These are phyloP conservation scores for Astyanax mexicanus DNA, from an alignment of 2,797 vertebrate genomes.

Conservation along the genomic window DNA sequence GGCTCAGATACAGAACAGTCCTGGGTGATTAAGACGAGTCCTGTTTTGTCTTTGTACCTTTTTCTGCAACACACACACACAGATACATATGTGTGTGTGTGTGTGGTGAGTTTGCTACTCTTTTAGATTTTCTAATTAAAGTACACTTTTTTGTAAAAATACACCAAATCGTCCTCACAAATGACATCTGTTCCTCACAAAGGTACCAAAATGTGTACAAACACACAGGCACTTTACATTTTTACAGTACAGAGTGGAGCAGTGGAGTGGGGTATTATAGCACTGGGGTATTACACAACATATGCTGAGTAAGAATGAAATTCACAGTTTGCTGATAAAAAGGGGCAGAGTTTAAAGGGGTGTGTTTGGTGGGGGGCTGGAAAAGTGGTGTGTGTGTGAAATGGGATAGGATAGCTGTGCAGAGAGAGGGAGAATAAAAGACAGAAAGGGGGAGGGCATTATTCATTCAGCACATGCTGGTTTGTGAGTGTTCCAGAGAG, in stretches of 20 bases:
- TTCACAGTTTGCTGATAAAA: conserved; percentile 16
- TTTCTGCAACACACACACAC: not conserved
- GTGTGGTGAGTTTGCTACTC: too few relatives aligned
- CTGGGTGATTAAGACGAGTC: not conserved
- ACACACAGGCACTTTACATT: not conserved
- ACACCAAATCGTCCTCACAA: too few relatives aligned
- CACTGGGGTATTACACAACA: not conserved
- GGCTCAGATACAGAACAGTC: not conserved
- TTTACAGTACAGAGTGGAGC: conserved; percentile 1
- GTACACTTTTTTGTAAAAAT: too few relatives aligned
- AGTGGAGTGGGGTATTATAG: not conserved
- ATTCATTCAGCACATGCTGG: conserved; percentile 27
- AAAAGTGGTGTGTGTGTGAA: not conserved
- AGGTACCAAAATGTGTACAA: too few relatives aligned
- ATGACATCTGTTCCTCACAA: too few relatives aligned
- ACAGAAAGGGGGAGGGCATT: conserved; percentile 16
- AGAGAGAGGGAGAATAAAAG: not conserved
- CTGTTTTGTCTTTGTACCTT: not conserved
- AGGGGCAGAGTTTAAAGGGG: conserved; percentile 3
- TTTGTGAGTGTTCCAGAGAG: not conserved
- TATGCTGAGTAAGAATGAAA: conserved; percentile 12
- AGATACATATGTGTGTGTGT: too few relatives aligned
- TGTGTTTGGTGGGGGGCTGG: not conserved
- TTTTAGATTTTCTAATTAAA: too few relatives aligned
- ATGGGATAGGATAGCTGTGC: not conserved